Percentiles rank a stretch among this genome's conserved stretches.
Evolutionary conservation across 2,888 invertebrate species (phyloP).

Genomic region (Rosalia funebris): DNA sequence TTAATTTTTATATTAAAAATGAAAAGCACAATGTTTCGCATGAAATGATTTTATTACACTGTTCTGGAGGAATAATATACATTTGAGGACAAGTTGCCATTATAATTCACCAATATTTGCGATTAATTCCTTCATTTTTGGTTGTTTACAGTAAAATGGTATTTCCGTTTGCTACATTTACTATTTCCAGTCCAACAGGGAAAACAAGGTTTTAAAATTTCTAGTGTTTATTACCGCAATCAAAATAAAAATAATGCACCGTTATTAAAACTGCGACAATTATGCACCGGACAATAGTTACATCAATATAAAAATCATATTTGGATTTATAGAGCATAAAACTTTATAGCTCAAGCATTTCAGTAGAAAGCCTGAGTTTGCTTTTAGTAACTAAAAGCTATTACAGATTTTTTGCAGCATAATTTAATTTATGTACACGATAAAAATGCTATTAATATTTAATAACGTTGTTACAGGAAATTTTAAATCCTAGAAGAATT

Average conservation of each 20-base stretch:
- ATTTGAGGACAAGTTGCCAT: too few relatives aligned
- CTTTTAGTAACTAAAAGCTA: constrained; percentile 2
- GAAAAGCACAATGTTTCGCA: too few relatives aligned
- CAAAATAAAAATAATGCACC: neutral
- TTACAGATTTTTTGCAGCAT: neutral
- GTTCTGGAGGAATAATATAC: too few relatives aligned
- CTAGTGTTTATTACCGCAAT: neutral
- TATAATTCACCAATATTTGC: too few relatives aligned
- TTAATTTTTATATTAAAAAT: too few relatives aligned
- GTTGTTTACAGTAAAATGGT: too few relatives aligned
- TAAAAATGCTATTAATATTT: neutral
- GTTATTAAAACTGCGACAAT: neutral
- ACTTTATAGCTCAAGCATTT: neutral
- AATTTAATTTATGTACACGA: neutral
- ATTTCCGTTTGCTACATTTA: neutral
- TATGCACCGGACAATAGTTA: constrained; percentile 1
- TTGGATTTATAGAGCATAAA: constrained; percentile 1
- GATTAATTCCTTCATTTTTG: too few relatives aligned
- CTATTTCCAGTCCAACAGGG: neutral
- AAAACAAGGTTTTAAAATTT: neutral
- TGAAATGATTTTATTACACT: too few relatives aligned
- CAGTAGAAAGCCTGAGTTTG: neutral
- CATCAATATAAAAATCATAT: neutral
- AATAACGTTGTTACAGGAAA: neutral
- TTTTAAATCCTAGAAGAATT: neutral